These are phyloP conservation scores for Esperia sulphurella DNA, from an alignment of 2,888 invertebrate species.

Conservation along the genomic window DNA sequence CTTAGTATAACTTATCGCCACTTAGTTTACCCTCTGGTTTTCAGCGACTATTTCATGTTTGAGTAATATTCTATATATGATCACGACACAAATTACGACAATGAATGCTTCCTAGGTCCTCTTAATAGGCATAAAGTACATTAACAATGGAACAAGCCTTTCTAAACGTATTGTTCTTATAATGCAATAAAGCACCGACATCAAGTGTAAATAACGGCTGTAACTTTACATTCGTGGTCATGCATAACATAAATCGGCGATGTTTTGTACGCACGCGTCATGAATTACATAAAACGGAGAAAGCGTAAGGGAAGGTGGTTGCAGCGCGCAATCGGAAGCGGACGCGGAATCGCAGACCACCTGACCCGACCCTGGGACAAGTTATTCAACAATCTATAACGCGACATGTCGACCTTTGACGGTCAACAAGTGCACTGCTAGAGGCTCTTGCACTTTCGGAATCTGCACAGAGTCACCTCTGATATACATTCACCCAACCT, in stretches of 20 bases:
- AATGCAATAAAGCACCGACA: slow-evolving; percentile 18
- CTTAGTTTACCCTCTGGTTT: no score
- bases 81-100: no score
- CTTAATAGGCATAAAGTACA: no score
- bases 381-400: slow-evolving; percentile 62
- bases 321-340: slow-evolving; percentile 56
- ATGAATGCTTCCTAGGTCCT: no score
- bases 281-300: slow-evolving; percentile 56
- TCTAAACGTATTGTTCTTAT: no score
- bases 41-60: no score
- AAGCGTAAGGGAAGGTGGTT: slow-evolving; percentile 46
- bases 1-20: no score
- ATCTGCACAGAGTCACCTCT: slow-evolving; percentile 1
- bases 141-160: no score
- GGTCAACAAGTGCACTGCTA: slow-evolving; percentile 9
- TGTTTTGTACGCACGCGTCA: slow-evolving; percentile 14
- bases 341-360: slow-evolving; percentile 57
- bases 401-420: slow-evolving; percentile 57
- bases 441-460: slow-evolving; percentile 23
- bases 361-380: slow-evolving; percentile 63
- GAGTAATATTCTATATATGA: no score
- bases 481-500: slow-evolving; percentile 36
- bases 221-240: slow-evolving; percentile 25
- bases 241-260: slow-evolving; percentile 22
- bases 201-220: slow-evolving; percentile 12